phyloP scores from a whole-genome alignment of 30 jellyfish, hydroid and myxozoan species.

The Rhopilema esculentum region DNA sequence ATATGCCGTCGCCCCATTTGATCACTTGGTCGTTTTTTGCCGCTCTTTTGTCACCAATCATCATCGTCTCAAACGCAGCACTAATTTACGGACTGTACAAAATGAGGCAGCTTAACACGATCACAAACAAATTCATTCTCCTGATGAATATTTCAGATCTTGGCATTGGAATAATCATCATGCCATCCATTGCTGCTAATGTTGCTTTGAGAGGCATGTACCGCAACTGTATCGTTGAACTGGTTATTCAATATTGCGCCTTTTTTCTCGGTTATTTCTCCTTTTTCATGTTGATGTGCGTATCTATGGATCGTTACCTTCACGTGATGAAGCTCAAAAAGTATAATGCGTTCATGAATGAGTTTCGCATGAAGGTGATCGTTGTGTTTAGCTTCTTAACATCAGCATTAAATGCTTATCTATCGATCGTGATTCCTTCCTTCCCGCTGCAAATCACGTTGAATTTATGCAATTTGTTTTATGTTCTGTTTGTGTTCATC shows the following conservation, averaged over 20 bases:
- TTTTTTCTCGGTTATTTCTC: slow-evolving; percentile 43
- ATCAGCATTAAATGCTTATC: slow-evolving; percentile 1
- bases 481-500: neutral
- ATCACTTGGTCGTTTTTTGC: neutral
- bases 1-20: slow-evolving; percentile 25
- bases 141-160: slow-evolving; percentile 42
- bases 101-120: slow-evolving; percentile 30
- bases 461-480: neutral
- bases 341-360: neutral
- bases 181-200: slow-evolving; percentile 18
- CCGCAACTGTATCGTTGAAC: slow-evolving; percentile 49
- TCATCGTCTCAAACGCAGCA: slow-evolving; percentile 6
- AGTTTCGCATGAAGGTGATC: slow-evolving; percentile 4
- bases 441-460: slow-evolving; percentile 36
- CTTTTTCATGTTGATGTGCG: slow-evolving; percentile 44
- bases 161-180: slow-evolving; percentile 19
- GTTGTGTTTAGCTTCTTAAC: neutral
- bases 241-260: slow-evolving; percentile 15
- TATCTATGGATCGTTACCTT: slow-evolving; percentile 34
- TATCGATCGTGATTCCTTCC: slow-evolving; percentile 7
- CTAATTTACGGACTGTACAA: slow-evolving; percentile 36
- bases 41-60: slow-evolving; percentile 13
- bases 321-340: slow-evolving; percentile 17
- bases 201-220: neutral
- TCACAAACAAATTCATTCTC: slow-evolving; percentile 28